These are phyloP conservation scores for Halcyon malimbica DNA, from an alignment of 2,113 vertebrate species.

Conservation along the genomic window DNA sequence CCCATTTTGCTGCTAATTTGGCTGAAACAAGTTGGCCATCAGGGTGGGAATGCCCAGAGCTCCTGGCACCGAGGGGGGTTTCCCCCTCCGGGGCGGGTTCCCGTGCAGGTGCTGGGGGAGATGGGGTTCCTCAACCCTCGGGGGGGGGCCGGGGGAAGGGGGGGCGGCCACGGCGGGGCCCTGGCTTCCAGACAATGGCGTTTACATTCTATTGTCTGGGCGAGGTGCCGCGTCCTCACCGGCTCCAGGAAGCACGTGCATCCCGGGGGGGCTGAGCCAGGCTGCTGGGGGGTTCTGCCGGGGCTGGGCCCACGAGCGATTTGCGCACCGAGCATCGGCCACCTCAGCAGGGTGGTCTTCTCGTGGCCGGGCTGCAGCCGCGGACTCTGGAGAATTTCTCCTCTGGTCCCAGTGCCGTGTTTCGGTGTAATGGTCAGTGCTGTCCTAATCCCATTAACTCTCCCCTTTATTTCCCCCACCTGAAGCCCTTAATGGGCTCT, in stretches of 20 bases:
- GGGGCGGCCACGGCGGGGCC: not conserved
- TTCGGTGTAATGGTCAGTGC: not conserved
- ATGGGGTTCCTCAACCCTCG: accelerated
- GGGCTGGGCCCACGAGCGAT: not conserved
- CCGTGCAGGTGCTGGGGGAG: not conserved
- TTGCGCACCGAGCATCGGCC: not conserved
- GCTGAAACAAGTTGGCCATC: not conserved
- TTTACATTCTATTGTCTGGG: slow-evolving; percentile 44
- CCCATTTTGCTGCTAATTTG: slow-evolving; percentile 46
- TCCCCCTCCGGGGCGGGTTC: not conserved
- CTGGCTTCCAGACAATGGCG: slow-evolving; percentile 32
- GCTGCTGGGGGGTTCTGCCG: not conserved
- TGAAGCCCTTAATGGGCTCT: not conserved
- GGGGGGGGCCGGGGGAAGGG: not conserved
- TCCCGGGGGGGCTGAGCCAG: not conserved
- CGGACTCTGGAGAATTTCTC: not conserved
- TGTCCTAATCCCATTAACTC: slow-evolving; percentile 19
- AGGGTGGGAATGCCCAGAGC: not conserved
- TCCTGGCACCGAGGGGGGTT: not conserved
- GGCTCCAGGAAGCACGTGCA: not conserved
- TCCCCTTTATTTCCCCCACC: slow-evolving; percentile 26
- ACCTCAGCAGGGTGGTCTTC: not conserved
- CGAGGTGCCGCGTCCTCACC: not conserved
- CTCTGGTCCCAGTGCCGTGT: not conserved
- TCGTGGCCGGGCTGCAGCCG: not conserved